Base-by-base conservation (phyloP, 2,113 vertebrate species). In the Phainopepla nitens region DNA sequence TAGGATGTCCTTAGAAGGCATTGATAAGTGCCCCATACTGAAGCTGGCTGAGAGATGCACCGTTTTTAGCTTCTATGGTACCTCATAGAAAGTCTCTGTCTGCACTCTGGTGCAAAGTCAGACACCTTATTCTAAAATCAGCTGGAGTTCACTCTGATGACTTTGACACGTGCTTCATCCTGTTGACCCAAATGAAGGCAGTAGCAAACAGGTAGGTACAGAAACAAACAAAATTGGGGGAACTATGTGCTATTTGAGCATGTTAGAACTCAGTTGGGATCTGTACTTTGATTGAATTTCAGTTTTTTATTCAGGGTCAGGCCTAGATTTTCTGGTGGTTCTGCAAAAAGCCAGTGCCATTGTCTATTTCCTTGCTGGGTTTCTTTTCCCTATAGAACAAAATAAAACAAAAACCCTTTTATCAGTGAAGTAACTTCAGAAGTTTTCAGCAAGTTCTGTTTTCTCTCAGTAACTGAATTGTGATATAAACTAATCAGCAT, bases 271-370 rank as follows among this genome's bases (percentile, higher is more conserved):
- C 36, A 78, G 64, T 19, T 89, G 23, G 15, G 15, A 81, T 45
- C 39, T 83, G 15, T 53, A 41, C 33, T 91, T 82, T 10, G 11
- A 18, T 11, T 71, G 25, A 73, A 51, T 79, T 79, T 57, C 22
- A 49, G 3, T 33, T 82, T 87, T 53, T 76, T 71, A 33, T 68
- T 33, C 17, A 88, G 65, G 24, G 49, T 44, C 42, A 79, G 49
- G 65, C 45, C 53, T 80, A 41, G 45, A 72, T 82, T 91, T 90
- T 93, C 47, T 83, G 64, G 36, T 81, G 80, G 47, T 92, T 94
- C 93, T 94, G 86, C 82, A 93, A 94, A 95, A 94, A 93, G 81
- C 47, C 83, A 57, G 90, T 81, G 90, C 27, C 11, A 2, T 42
- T 75, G 47, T 56, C 56, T 82, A 14, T 91, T 86, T 90, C 56